Percentiles rank a stretch among this genome's conserved stretches.
These are phyloP conservation scores for Protosalanx chinensis DNA, from an alignment of 2,797 vertebrate genomes.

Conservation along the genomic window DNA sequence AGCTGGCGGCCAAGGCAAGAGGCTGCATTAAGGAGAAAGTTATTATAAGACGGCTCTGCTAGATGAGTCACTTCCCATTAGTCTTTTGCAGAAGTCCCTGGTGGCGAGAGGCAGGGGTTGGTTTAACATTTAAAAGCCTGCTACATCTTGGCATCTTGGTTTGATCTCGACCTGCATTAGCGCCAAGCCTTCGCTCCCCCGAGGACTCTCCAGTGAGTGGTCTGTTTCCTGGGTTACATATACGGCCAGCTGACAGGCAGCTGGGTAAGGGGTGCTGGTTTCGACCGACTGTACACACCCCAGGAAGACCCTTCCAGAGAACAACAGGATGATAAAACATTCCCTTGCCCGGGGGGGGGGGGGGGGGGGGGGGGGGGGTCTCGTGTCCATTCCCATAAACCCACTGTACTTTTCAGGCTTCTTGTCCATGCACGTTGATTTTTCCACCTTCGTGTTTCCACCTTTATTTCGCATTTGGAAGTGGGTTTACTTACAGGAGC, in stretches of 20 bases:
- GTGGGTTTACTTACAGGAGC: background rate
- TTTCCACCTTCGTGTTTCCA: background rate
- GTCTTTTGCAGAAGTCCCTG: constrained; percentile 58
- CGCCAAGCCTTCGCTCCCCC: constrained; percentile 56
- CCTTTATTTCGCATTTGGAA: background rate
- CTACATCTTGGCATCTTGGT: constrained; percentile 48
- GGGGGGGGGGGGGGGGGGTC: background rate
- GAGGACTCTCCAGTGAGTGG: constrained; percentile 53
- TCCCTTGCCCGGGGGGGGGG: background rate
- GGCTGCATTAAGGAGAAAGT: constrained; percentile 52
- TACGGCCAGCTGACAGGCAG: constrained; percentile 45
- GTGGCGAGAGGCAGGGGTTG: constrained; percentile 30
- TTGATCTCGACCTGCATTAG: constrained; percentile 58
- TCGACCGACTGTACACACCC: too few relatives aligned
- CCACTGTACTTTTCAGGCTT: background rate
- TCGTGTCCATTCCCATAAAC: background rate
- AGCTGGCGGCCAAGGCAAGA: constrained; percentile 37
- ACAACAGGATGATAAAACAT: background rate
- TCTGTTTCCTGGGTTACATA: constrained; percentile 53
- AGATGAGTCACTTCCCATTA: constrained; percentile 58
- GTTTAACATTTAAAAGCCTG: constrained; percentile 48
- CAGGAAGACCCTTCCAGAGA: too few relatives aligned
- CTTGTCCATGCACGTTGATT: background rate
- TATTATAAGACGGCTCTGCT: constrained; percentile 32
- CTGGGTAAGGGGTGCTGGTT: constrained; percentile 17